Conservation (phyloP, 2,888 invertebrate genomes). For the Phytoseiulus persimilis region DNA sequence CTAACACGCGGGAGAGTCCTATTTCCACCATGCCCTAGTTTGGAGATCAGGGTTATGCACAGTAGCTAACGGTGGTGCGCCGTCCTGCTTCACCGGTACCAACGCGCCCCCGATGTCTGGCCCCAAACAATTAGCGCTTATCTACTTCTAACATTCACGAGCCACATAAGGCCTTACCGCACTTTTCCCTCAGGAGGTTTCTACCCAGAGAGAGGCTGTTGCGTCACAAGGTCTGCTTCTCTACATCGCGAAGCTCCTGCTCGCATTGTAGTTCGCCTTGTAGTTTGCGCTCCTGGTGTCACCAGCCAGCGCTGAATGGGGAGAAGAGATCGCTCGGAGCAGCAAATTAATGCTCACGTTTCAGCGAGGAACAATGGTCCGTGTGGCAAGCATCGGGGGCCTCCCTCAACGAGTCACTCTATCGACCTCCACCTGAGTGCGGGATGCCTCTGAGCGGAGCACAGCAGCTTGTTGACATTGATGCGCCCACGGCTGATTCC, state of each 20-base stretch:
- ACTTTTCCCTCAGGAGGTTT: neutral
- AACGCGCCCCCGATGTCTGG: neutral
- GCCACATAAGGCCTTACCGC: neutral
- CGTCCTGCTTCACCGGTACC: neutral
- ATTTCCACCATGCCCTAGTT: conserved; percentile 44
- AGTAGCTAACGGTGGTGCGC: neutral
- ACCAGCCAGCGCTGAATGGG: neutral
- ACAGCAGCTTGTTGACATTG: too few species aligned
- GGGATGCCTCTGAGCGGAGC: too few species aligned
- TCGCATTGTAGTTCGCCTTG: neutral
- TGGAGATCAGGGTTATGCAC: conserved; percentile 41
- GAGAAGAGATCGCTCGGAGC: neutral
- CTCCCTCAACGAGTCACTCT: too few species aligned
- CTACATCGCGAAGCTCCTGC: neutral
- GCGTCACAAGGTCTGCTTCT: neutral
- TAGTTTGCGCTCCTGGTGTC: neutral
- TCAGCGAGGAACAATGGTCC: neutral
- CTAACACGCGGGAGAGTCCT: conserved; percentile 40
- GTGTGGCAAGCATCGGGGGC: neutral
- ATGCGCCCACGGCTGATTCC: too few species aligned
- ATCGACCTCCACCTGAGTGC: too few species aligned
- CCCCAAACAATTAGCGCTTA: neutral
- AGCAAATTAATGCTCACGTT: neutral
- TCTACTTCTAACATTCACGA: neutral
- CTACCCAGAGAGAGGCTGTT: neutral